These are phyloP conservation scores for Thecophora atra DNA, from an alignment of 2,888 invertebrate genomes.

Conservation along the genomic window DNA sequence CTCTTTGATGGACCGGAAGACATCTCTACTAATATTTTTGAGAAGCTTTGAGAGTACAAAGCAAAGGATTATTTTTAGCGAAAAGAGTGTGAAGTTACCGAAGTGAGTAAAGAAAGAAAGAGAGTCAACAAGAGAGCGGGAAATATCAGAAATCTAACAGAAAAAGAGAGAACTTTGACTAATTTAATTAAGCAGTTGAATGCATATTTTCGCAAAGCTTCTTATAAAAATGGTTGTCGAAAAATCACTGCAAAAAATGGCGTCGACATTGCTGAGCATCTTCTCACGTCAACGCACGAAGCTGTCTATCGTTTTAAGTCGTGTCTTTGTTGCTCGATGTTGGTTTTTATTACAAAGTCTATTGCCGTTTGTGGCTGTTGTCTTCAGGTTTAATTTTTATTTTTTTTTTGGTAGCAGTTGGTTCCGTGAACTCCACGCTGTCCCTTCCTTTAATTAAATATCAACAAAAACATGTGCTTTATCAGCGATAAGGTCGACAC, in stretches of 20 bases:
- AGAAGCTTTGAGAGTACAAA: too few relatives aligned
- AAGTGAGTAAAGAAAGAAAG: too few relatives aligned
- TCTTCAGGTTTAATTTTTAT: neutral
- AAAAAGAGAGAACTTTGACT: neutral
- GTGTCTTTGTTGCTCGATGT: neutral
- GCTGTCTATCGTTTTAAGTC: too few relatives aligned
- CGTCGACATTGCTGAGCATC: too few relatives aligned
- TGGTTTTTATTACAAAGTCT: neutral
- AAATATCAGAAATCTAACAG: neutral
- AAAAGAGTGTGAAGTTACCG: too few relatives aligned
- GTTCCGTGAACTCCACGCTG: neutral
- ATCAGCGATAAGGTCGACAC: neutral
- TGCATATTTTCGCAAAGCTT: slow-evolving; percentile 7
- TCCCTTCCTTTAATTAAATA: slow-evolving; percentile 3
- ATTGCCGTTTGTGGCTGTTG: neutral
- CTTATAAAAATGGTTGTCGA: neutral
- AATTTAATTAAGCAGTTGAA: slow-evolving; percentile 28
- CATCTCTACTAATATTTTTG: too few relatives aligned
- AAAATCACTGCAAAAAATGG: slow-evolving; percentile 4
- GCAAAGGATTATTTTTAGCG: too few relatives aligned
- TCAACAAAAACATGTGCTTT: slow-evolving; percentile 10
- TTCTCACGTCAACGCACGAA: too few relatives aligned
- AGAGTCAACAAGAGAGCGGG: neutral
- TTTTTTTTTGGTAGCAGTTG: neutral
- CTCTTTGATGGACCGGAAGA: too few relatives aligned